Base-by-base conservation (phyloP, 1,140 invertebrate genomes). In the Tyrophagus putrescentiae region DNA sequence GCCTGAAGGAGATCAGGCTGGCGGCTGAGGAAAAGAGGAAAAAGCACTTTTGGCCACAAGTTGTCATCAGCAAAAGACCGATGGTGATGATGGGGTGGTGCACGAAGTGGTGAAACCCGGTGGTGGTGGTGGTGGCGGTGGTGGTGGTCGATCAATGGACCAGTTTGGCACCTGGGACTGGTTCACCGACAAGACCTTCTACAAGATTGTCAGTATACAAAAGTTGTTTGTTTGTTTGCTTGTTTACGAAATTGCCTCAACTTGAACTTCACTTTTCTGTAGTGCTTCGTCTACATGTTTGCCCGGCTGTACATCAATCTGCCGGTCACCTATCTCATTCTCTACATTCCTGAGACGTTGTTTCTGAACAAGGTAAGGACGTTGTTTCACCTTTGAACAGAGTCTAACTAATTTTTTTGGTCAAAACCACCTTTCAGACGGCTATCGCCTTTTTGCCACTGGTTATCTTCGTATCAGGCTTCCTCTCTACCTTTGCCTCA, bases 101-200 rank as follows among this genome's bases (percentile, higher is more conserved):
- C n/a, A n/a, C n/a, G n/a, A n/a, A n/a, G n/a, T n/a, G n/a, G n/a
- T n/a, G n/a, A n/a, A n/a, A n/a, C n/a, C n/a, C n/a, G n/a, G n/a
- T n/a, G n/a, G n/a, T n/a, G n/a, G n/a, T n/a, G n/a, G n/a, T n/a
- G n/a, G n/a, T n/a, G n/a, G n/a, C n/a, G n/a, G n/a, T n/a, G n/a
- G n/a, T n/a, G n/a, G n/a, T n/a, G 31, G 25, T 32, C 52, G 52
- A 27, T 34, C 52, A 29, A 54, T 54, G 52, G 52, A 54, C 25
- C 9, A 54, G 9, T 54, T 34, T 54, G 13, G 13, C 1, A 31
- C 9, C n/a, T 33, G 18, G 1, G 28, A 54, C 27, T 54, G 52
- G 52, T 54, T 54, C 27, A 31, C 32, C 9, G 52, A 54, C 27
- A 18, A n/a, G 4, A 27, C 25, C n/a, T 54, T 32, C 25, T 54